These are phyloP conservation scores for Ariolimax columbianus DNA, from an alignment of 2,888 invertebrate species.

Conservation along the genomic window DNA sequence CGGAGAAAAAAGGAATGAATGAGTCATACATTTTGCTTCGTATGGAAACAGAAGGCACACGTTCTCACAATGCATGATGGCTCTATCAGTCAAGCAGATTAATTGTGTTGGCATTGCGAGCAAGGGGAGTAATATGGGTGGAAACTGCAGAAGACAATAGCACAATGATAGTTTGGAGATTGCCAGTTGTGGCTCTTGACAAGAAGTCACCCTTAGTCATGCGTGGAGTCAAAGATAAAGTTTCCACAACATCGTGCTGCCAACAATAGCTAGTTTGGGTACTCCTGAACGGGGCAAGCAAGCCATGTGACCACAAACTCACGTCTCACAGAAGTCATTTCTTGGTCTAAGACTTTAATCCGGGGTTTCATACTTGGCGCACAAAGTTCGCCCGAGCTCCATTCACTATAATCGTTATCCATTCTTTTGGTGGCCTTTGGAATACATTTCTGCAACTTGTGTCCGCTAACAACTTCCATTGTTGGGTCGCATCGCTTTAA, in stretches of 20 bases:
- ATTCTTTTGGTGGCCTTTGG: not conserved
- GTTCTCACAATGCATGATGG: conserved; percentile 36
- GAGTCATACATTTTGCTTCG: conserved; percentile 6
- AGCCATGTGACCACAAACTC: not conserved
- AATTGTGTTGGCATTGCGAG: conserved; percentile 19
- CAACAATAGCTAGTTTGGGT: conserved; percentile 40
- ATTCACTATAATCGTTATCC: not conserved
- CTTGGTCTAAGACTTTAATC: not conserved
- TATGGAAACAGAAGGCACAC: conserved; percentile 18
- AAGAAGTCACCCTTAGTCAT: conserved; percentile 28
- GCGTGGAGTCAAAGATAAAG: conserved; percentile 27
- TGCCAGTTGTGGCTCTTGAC: conserved; percentile 42
- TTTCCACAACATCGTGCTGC: conserved; percentile 46
- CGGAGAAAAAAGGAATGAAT: not conserved
- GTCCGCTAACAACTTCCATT: no score
- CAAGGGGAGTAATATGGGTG: conserved; percentile 35
- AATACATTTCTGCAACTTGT: no score
- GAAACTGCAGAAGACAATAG: conserved; percentile 24
- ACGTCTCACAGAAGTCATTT: not conserved
- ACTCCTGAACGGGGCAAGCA: conserved; percentile 7
- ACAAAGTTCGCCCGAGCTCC: not conserved
- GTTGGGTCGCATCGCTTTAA: no score
- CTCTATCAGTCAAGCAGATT: conserved; percentile 31
- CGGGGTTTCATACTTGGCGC: not conserved
- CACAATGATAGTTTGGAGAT: conserved; percentile 16